Conservation (phyloP, 35 echinoderm and acorn worm genomes). For the Chiridota heheva region DNA sequence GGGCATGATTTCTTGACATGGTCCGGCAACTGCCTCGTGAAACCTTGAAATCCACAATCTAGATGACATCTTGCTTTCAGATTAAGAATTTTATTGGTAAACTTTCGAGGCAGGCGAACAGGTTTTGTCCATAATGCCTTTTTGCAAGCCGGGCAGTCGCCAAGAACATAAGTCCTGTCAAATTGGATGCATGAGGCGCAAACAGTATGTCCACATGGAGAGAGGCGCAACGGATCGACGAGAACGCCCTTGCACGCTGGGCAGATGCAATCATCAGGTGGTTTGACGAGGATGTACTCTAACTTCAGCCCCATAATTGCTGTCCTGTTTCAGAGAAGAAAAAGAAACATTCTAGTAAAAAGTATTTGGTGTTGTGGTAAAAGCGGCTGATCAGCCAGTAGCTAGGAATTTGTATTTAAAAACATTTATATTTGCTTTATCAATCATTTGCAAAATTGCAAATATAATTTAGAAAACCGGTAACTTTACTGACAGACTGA, state of each 20-base stretch:
- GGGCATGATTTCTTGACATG: neutral
- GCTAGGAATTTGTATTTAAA: no score
- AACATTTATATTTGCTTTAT: no score
- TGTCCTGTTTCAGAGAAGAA: no score
- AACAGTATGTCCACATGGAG: conserved; percentile 16
- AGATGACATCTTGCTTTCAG: conserved; percentile 4
- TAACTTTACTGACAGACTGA: no score
- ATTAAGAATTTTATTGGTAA: conserved; percentile 5
- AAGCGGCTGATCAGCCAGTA: no score
- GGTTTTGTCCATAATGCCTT: neutral
- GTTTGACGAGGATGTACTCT: neutral
- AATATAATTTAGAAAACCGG: no score
- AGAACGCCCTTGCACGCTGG: conserved; percentile 5
- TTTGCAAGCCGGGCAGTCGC: neutral
- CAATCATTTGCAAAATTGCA: no score
- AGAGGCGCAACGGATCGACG: conserved; percentile 12
- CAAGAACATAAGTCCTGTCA: neutral
- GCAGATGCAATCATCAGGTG: conserved; percentile 19
- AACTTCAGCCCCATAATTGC: conserved; percentile 33
- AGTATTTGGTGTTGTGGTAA: no score
- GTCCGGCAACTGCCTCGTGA: neutral
- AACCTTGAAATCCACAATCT: conserved; percentile 20
- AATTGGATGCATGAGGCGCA: conserved; percentile 4
- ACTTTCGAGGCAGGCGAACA: neutral
- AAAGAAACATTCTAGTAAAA: no score